Evolutionary conservation across 2,797 vertebrate species (phyloP), one percentile per base, ranked within the genome.

Genomic region (Glyptemys insculpta): DNA sequence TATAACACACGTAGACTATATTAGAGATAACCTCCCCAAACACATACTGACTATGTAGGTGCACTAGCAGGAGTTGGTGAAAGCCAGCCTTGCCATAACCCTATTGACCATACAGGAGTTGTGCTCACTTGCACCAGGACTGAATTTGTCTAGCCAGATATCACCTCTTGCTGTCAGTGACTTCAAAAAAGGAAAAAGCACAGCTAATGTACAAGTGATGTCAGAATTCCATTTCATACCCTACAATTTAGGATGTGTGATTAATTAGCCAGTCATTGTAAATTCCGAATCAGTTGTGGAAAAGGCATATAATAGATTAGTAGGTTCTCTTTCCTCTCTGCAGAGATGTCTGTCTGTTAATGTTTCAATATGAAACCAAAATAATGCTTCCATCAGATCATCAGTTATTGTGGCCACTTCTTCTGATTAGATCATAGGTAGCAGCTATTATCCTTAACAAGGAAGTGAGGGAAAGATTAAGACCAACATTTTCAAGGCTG

Each of bases 261-360:
- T 50, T 95, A 96, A 94, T 94, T 92, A 94, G 19, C 52, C 49
- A 85, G 92, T 68, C 53, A 41, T 27, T 93, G 88, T 47, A 90
- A 83, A 76, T 54, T 87, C 89, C 72, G 34, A 96, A 85, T 94
- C 94, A 92, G 84, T 89, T 88, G 87, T 53, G 34, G 56, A 57
- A 57, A 57, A 57, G 56, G 6, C 34, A 31, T 29, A 59, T 62
- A 72, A 72, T 72, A 72, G 68, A 19, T 72, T 72, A 41, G 37
- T 41, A 72, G 19, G n/a, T 25, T 72, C 10, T 72, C 68, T 37
- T 72, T 72, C 8, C 41, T 49, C 25, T 49, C 44, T 78, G 41
- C 85, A 92, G 68, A 74, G 59, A 68, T 49, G 14, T 65, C 92
- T 53, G 87, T 80, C 34, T 86, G 44, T 79, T 91, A 88, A 92